Evolutionary conservation across 1,140 invertebrate species (phyloP).

Genomic region (Battus philenor): DNA sequence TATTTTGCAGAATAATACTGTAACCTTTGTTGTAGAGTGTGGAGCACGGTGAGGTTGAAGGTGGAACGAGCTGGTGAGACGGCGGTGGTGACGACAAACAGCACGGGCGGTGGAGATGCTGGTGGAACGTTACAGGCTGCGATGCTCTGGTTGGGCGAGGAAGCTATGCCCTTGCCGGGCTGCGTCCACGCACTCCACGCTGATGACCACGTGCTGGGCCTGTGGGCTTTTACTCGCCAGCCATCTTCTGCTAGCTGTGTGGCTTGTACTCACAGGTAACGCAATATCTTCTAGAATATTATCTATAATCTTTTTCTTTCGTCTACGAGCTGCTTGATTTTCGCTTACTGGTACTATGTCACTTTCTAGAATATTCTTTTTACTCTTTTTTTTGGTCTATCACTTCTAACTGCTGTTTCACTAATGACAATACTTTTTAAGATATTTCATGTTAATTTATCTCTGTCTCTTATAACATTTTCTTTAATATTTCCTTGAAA

Average conservation of each 20-base stretch:
- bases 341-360: no score
- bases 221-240: slow-evolving; percentile 89
- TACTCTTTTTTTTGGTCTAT: no score
- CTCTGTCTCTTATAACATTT: no score
- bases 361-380: no score
- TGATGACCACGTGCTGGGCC: slow-evolving; percentile 86
- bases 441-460: no score
- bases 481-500: no score
- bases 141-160: slow-evolving; percentile 53
- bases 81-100: slow-evolving; percentile 33
- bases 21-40: slow-evolving; percentile 22
- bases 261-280: slow-evolving; percentile 86
- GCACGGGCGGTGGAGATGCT: slow-evolving; percentile 21
- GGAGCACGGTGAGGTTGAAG: slow-evolving; percentile 52
- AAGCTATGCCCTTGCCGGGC: slow-evolving; percentile 79
- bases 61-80: slow-evolving; percentile 40
- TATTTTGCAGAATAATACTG: no score
- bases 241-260: slow-evolving; percentile 79
- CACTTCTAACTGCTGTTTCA: no score
- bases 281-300: no score
- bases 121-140: slow-evolving; percentile 32
- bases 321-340: no score
- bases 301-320: no score
- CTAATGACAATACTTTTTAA: no score
- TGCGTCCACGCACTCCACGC: slow-evolving; percentile 87